Base-by-base conservation (phyloP, 1,140 invertebrate genomes). In the Arctopsyche grandis region DNA sequence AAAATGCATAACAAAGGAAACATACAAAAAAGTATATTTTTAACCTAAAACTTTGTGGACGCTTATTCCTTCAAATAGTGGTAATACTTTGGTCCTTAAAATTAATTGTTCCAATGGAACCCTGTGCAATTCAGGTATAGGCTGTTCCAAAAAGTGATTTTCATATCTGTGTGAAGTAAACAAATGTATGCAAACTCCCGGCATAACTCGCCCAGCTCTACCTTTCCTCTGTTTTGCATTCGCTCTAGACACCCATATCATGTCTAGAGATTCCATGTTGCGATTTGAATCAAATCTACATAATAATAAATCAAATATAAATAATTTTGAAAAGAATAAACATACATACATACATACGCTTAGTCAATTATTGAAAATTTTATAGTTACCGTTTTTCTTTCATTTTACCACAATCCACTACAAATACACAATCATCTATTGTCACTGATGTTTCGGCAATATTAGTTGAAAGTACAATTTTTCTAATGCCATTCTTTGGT, bases 401-500 rank as follows among this genome's bases (percentile, higher is more conserved):
- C 90, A 96, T 96, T 84, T 94, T 93, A 1, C 97, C 97, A 70
- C 91, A 92, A 85, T 98, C 96, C 69, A 98, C 92, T 0, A 98
- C 96, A 86, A 94, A 97, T 0, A 97, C 93, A 83, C 97, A 96
- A 86, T 98, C 96, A 85, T 97, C 94, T 81, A 98, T 97, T 9
- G 97, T 98, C 0, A 98, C 91, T 19, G 96, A 97, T 0, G 96
- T 98, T 87, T 99, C 97, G 0, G 97, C 97, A 77, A 99, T 96
- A 85, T 98, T 98, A 0, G 97, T 99, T 0, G 96, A 95, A 0
- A 99, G 87, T 38, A 99, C 94, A 38, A 98, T 95, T 89, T 97
- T 97, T 29, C 96, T 88, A 16, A 91, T 89, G 0, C 93, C 94
- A 0, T 88, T 85, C 69, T 91, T 91, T 5, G 93, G 91, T 84